Conservation (phyloP, 2,888 invertebrate genomes). For the Cataglyphis albicans region DNA sequence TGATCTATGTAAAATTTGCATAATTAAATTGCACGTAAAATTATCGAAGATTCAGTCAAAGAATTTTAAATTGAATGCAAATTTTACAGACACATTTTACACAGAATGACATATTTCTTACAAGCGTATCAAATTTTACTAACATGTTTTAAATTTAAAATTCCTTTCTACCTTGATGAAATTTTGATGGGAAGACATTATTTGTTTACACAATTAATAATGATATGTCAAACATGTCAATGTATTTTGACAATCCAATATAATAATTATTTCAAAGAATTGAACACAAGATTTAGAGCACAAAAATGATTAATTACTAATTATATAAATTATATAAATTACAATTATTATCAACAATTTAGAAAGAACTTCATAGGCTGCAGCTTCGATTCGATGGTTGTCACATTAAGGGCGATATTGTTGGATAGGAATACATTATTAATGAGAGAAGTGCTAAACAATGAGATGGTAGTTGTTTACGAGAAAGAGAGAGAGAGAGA, state of each 20-base stretch:
- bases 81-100: not conserved
- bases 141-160: not conserved
- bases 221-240: not conserved
- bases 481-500: not conserved
- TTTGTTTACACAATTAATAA: not conserved
- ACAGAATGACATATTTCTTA: not conserved
- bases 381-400: not conserved
- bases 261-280: not conserved
- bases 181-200: not conserved
- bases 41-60: slow-evolving; percentile 3
- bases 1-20: not conserved
- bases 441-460: slow-evolving; percentile 49
- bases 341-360: slow-evolving; percentile 3
- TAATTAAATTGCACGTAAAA: not conserved
- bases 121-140: not conserved
- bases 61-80: not conserved
- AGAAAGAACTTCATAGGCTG: not conserved
- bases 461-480: slow-evolving; percentile 34
- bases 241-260: not conserved
- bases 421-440: slow-evolving; percentile 36
- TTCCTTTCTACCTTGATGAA: not conserved
- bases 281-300: not conserved
- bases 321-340: slow-evolving; percentile 10
- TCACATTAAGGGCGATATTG: slow-evolving; percentile 12
- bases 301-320: slow-evolving; percentile 15